Evolutionary conservation across 2,113 vertebrate species (phyloP), one percentile per base, ranked within the genome.

Genomic region (Caretta caretta): DNA sequence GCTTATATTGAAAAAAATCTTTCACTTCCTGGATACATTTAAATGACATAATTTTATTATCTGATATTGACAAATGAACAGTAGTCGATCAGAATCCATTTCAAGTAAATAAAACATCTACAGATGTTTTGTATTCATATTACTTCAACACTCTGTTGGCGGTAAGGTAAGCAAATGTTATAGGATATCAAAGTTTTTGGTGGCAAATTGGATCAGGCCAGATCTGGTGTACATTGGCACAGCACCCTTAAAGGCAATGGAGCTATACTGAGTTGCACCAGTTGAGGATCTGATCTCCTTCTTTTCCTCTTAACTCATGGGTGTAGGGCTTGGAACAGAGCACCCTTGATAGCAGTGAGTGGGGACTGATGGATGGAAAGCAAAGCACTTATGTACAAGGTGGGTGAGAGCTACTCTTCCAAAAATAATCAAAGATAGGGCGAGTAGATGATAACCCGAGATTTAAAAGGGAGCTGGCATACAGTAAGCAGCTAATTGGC

Each of bases 401-500:
- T 65, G 35, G 7, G 31, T 84, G 83, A 95, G 62, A 95, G 51
- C 22, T 83, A 53, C 49, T 72, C 51, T 84, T 78, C 93, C 89
- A 89, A 94, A 96, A 97, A 96, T 91, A 95, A 92, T 65, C 72
- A 46, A 27, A 79, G 83, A 56, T 89, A 88, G 72, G 76, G 12
- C 89, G 86, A 82, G 76, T 79, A 53, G 48, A 48, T 54, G 54
- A 89, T 75, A 96, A 81, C 10, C 19, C 79, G 38, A 90, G 17
- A 59, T 93, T 78, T 89, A 62, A 92, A 92, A 90, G 48, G 25
- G 38, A 89, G 20, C 25, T 35, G 88, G 11, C 42, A 25, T 82
- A 80, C 93, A 86, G 84, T 62, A 10, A 6, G 35, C 22, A 51
- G 6, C 57, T 54, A 25, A 90, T 56, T 93, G 92, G 51, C 46